Conservation (phyloP, 2,113 vertebrate species). For the Psittacus erithacus region DNA sequence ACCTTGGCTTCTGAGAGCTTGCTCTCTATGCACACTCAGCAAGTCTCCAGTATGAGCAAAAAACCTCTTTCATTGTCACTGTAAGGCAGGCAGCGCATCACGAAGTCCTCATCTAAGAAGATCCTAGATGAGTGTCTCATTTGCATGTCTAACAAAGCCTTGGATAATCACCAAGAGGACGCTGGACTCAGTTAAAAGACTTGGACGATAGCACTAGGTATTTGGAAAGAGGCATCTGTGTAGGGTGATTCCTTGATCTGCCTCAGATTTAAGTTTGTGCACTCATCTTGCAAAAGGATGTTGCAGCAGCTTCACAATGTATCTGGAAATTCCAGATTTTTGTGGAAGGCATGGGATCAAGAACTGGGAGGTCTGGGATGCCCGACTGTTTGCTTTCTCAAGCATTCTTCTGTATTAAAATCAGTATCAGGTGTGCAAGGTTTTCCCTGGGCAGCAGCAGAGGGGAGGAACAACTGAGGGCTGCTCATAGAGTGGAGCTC, state of each 20-base stretch:
- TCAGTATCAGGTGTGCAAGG: neutral
- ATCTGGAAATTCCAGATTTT: slow-evolving; percentile 51
- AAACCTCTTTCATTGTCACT: slow-evolving; percentile 16
- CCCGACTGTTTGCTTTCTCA: neutral
- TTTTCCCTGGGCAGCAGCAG: neutral
- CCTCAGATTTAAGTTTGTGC: neutral
- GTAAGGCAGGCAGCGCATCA: neutral
- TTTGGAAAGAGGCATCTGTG: slow-evolving; percentile 55
- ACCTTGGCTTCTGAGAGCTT: neutral
- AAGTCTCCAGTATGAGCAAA: neutral
- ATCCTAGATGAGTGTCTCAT: slow-evolving; percentile 56
- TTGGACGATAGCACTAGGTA: slow-evolving; percentile 48
- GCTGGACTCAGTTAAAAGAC: slow-evolving; percentile 60
- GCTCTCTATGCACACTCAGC: slow-evolving; percentile 14
- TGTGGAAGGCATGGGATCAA: neutral
- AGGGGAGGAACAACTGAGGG: neutral
- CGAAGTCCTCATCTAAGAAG: slow-evolving; percentile 10
- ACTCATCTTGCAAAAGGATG: slow-evolving; percentile 13
- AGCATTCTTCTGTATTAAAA: neutral
- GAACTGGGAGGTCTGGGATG: neutral
- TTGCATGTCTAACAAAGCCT: slow-evolving; percentile 67
- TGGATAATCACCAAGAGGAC: slow-evolving; percentile 60
- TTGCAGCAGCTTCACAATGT: neutral
- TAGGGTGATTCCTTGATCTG: slow-evolving; percentile 39
- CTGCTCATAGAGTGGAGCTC: fast-evolving